Evolutionary conservation across 2,113 vertebrate genomes (phyloP).

Genomic region (Todiramphus chloris): DNA sequence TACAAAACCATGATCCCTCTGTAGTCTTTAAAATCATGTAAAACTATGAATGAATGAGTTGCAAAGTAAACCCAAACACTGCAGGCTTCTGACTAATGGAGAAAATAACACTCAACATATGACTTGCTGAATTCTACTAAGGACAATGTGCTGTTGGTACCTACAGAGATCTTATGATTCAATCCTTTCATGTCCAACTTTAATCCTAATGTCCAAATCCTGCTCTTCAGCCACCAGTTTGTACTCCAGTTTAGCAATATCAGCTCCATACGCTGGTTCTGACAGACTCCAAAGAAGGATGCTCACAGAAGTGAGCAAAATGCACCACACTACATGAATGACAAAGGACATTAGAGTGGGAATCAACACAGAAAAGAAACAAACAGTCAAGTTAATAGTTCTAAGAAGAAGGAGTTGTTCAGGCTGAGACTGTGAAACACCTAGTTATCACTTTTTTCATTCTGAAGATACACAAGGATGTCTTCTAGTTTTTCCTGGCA

Average conservation of each 20-base stretch:
- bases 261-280: constrained; percentile 86
- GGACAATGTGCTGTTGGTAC: neutral
- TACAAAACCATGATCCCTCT: neutral
- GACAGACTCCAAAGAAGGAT: constrained; percentile 85
- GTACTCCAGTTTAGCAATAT: constrained; percentile 84
- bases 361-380: neutral
- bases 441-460: neutral
- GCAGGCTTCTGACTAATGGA: neutral
- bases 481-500: neutral
- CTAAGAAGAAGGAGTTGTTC: neutral
- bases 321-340: constrained; percentile 76
- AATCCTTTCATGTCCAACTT: constrained; percentile 77
- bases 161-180: constrained; percentile 85
- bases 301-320: constrained; percentile 83
- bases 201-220: constrained; percentile 75
- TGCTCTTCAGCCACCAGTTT: constrained; percentile 85
- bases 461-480: neutral
- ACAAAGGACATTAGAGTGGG: neutral
- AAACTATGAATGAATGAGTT: neutral
- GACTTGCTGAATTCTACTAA: neutral
- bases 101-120: neutral
- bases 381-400: neutral
- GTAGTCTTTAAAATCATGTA: neutral
- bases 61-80: neutral
- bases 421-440: neutral